These are phyloP conservation scores for Ecdyonurus torrentis DNA, from an alignment of 2,888 invertebrate genomes.

Conservation along the genomic window DNA sequence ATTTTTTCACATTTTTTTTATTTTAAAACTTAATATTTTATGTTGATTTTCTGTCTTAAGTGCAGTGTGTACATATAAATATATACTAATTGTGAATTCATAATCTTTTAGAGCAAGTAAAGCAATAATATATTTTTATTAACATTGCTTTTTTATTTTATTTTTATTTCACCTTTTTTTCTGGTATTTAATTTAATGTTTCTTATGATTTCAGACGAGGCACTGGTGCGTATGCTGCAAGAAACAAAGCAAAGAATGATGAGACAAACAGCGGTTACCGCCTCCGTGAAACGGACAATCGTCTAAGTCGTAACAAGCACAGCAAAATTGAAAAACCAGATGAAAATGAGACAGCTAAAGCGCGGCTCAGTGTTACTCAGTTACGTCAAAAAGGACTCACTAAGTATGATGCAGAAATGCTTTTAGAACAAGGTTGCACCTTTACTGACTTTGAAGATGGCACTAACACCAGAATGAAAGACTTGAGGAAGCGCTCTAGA, in stretches of 20 bases:
- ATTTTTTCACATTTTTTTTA: too few relatives aligned
- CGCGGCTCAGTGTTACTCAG: slow-evolving; percentile 69
- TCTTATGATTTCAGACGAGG: slow-evolving; percentile 47
- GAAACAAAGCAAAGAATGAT: slow-evolving; percentile 34
- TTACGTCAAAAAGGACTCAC: slow-evolving; percentile 70
- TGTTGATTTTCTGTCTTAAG: too few relatives aligned
- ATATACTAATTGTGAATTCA: too few relatives aligned
- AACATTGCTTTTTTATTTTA: too few relatives aligned
- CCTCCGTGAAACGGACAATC: slow-evolving; percentile 85
- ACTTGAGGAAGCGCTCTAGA: slow-evolving; percentile 8
- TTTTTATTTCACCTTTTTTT: too few relatives aligned
- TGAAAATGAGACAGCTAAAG: slow-evolving; percentile 23
- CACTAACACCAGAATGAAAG: slow-evolving; percentile 2
- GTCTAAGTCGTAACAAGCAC: slow-evolving; percentile 60
- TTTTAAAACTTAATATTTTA: too few relatives aligned
- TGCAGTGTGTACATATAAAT: too few relatives aligned
- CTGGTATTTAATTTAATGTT: too few relatives aligned
- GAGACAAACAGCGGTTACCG: slow-evolving; percentile 61
- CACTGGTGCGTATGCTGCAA: slow-evolving; percentile 71
- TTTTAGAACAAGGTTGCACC: slow-evolving; percentile 64
- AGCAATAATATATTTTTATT: too few relatives aligned
- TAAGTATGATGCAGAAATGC: slow-evolving; percentile 72
- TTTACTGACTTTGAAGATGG: slow-evolving; percentile 40
- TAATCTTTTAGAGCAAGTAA: too few relatives aligned
- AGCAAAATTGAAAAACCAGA: slow-evolving; percentile 23